These are phyloP conservation scores for Calephelis perditalis DNA, from an alignment of 2,888 invertebrate species.

Conservation along the genomic window DNA sequence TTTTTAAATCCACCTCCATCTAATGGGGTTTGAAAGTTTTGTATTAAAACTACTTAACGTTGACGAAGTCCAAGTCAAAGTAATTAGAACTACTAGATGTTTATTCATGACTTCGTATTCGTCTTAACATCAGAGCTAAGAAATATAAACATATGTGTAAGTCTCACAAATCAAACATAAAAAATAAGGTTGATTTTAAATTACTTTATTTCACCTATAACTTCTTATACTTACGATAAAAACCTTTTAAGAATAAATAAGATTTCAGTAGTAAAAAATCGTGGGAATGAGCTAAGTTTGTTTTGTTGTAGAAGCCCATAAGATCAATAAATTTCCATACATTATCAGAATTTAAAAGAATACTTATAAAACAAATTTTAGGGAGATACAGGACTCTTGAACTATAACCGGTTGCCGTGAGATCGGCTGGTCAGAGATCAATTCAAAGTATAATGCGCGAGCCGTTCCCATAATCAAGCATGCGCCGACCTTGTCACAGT, in stretches of 20 bases:
- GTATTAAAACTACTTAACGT: no score
- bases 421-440: constrained; percentile 57
- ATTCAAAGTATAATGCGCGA: constrained; percentile 36
- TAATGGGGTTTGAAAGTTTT: no score
- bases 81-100: no score
- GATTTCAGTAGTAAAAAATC: background rate
- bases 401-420: constrained; percentile 52
- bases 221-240: background rate
- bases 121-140: no score
- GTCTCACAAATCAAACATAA: no score
- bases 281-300: background rate
- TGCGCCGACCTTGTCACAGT: constrained; percentile 53
- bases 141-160: no score
- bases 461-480: constrained; percentile 56
- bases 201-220: no score
- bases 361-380: constrained; percentile 53
- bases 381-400: constrained; percentile 40
- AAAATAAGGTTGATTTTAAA: no score
- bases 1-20: no score
- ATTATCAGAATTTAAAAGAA: constrained; percentile 47
- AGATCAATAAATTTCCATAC: constrained; percentile 29
- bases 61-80: no score
- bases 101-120: no score
- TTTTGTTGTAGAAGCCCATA: background rate
- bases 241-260: constrained; percentile 17